Evolutionary conservation across 2,888 invertebrate species (phyloP).

Genomic region (Tiliacea aurago): DNA sequence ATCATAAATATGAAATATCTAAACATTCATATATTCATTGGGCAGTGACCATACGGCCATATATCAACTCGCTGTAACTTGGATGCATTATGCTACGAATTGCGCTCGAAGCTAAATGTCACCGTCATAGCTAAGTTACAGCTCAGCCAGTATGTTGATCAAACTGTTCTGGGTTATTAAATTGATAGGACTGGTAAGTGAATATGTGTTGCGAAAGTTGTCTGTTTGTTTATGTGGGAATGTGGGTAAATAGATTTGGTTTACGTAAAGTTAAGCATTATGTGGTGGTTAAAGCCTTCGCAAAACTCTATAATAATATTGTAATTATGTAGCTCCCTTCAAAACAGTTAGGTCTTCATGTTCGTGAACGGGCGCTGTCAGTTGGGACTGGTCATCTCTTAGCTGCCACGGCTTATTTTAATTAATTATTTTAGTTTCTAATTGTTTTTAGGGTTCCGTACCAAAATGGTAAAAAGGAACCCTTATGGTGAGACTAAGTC

Average conservation of each 20-base stretch:
- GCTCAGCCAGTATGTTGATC: slow-evolving; percentile 62
- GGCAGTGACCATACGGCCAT: slow-evolving; percentile 35
- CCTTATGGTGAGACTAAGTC: no score
- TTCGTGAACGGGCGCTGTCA: no score
- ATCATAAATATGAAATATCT: slow-evolving; percentile 55
- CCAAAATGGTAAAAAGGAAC: no score
- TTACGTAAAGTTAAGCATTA: background rate
- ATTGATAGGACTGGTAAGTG: slow-evolving; percentile 54
- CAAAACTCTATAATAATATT: no score
- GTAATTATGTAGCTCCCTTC: no score
- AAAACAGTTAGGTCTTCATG: no score
- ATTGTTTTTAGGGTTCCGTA: no score
- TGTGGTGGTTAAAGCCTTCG: background rate
- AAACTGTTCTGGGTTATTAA: slow-evolving; percentile 53
- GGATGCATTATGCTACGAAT: slow-evolving; percentile 57
- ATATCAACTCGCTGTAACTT: slow-evolving; percentile 55
- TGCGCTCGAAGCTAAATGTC: slow-evolving; percentile 45
- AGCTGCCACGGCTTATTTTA: no score
- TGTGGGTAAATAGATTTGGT: slow-evolving; percentile 4
- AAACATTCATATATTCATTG: slow-evolving; percentile 67
- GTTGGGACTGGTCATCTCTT: no score
- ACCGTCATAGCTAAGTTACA: slow-evolving; percentile 51
- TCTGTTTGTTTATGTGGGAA: slow-evolving; percentile 38
- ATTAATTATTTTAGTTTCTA: no score
- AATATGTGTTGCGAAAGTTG: slow-evolving; percentile 52